These are phyloP conservation scores for Hybos culiciformis DNA, from an alignment of 2,888 invertebrate species.

Conservation along the genomic window DNA sequence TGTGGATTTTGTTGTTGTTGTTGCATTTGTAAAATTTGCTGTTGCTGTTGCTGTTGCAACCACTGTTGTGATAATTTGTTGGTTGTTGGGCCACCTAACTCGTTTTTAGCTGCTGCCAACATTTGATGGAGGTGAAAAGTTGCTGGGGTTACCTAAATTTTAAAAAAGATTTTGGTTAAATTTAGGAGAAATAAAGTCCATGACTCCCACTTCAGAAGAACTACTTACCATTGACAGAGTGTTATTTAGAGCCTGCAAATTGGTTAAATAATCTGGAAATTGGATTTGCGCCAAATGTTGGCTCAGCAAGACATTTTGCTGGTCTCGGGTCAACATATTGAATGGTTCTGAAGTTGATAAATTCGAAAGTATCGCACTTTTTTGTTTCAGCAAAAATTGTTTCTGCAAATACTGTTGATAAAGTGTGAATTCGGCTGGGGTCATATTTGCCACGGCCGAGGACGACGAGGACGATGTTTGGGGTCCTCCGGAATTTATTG, in stretches of 20 bases:
- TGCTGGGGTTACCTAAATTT: conserved; percentile 2
- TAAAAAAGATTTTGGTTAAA: no score
- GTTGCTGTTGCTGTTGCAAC: neutral
- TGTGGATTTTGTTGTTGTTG: neutral
- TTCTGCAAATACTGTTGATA: conserved; percentile 7
- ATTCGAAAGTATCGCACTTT: conserved; percentile 6
- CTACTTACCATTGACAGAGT: conserved; percentile 26
- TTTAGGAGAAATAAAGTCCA: no score
- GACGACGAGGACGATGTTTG: no score
- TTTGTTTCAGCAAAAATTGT: conserved; percentile 8
- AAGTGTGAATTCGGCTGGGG: no score
- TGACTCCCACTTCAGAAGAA: no score
- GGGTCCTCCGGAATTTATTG: no score
- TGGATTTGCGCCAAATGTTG: conserved; percentile 13
- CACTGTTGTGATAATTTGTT: neutral
- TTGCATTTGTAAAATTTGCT: neutral
- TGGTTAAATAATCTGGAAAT: conserved; percentile 28
- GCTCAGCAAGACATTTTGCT: conserved; percentile 11
- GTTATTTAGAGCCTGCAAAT: conserved; percentile 25
- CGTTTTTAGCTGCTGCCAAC: conserved; percentile 4
- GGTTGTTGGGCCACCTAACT: no score
- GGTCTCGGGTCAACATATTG: conserved; percentile 10
- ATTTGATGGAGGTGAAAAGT: conserved; percentile 8
- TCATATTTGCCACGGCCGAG: no score
- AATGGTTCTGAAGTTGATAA: conserved; percentile 11